A percentile compares a stretch with the other conserved stretches of the same genome.
phyloP scores from a whole-genome alignment of 2,113 vertebrate genomes.

The Thamnophis sirtalis region DNA sequence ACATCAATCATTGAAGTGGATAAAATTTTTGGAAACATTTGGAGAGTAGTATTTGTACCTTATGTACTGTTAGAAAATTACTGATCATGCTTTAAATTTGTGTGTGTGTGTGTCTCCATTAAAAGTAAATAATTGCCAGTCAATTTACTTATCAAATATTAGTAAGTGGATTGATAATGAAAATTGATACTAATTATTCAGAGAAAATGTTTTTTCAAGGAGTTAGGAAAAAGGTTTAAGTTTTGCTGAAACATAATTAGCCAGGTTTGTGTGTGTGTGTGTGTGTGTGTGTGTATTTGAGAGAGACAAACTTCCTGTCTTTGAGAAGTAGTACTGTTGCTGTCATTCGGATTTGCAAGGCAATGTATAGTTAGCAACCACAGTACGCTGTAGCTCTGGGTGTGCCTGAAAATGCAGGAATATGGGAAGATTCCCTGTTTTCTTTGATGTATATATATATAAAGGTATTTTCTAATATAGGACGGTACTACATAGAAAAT shows the following conservation, averaged over 20 bases:
- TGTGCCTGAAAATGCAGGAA: constrained; percentile 54
- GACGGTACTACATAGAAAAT: constrained; percentile 45
- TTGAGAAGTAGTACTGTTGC: constrained; percentile 57
- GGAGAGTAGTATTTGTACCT: constrained; percentile 49
- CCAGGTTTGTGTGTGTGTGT: constrained; percentile 61
- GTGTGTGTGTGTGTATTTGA: background rate
- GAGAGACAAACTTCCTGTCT: constrained; percentile 68
- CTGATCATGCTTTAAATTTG: constrained; percentile 22
- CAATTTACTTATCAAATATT: constrained; percentile 2
- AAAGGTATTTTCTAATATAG: constrained; percentile 40
- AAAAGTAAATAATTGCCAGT: constrained; percentile 1
- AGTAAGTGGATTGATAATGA: background rate
- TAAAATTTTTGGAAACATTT: constrained; percentile 49
- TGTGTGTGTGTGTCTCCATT: background rate
- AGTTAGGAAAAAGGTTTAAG: constrained; percentile 50
- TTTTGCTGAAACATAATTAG: constrained; percentile 61
- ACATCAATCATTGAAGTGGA: constrained; percentile 33
- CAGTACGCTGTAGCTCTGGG: constrained; percentile 39
- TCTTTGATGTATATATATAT: constrained; percentile 44
- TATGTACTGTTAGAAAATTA: constrained; percentile 48
- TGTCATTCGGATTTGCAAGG: constrained; percentile 63
- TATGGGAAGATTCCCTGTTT: constrained; percentile 49
- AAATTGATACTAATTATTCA: constrained; percentile 6
- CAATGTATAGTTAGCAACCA: constrained; percentile 53
- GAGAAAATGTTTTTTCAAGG: constrained; percentile 29